Evolutionary conservation across 2,888 invertebrate genomes (phyloP), one percentile per base, ranked within the genome.

Genomic region (Periphyllus acericola): DNA sequence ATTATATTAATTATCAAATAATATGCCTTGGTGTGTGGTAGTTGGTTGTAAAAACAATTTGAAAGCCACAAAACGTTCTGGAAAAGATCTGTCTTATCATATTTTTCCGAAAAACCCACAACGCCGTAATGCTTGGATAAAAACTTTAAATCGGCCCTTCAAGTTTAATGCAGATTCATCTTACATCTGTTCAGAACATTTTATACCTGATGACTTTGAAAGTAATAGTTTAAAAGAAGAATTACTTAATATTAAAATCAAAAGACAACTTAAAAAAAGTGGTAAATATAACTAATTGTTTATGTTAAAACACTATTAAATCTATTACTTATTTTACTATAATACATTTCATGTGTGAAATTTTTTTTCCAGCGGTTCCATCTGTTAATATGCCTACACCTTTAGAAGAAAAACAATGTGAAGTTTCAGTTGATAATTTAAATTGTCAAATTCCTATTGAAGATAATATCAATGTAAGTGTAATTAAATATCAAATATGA

Each of bases 191-290:
- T 87, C 87, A 0, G 81, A 87, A 46, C 87, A 87, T 81, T 87
- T 87, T 81, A 17, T 68, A 34, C 0, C 81, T 74, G 60, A 87
- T 66, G 87, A 87, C 32, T 87, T 81, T 75, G 87, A 87, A 66
- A 81, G 74, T 81, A 55, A 87, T 32, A 81, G 75, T 87, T 87
- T 87, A 75, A 87, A 87, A 81, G 87, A 87, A 75, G 74, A 87
- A 81, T 29, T 87, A 34, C 81, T 87, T 32, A 87, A 87, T 74
- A 87, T 87, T 66, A 87, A 87, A 68, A 29, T 87, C 11, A 87
- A 87, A 60, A 87, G 46, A 66, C 87, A 87, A 87, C 87, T 87
- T n/a, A 87, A 87, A 66, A 87, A 81, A 87, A 87, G 74, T 66
- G 87, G 87, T 87, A n/a, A 87, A 80, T 80, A 80, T 55, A 34